Conservation (phyloP, 2,113 vertebrate species). For the Cranoglanis bouderius region DNA sequence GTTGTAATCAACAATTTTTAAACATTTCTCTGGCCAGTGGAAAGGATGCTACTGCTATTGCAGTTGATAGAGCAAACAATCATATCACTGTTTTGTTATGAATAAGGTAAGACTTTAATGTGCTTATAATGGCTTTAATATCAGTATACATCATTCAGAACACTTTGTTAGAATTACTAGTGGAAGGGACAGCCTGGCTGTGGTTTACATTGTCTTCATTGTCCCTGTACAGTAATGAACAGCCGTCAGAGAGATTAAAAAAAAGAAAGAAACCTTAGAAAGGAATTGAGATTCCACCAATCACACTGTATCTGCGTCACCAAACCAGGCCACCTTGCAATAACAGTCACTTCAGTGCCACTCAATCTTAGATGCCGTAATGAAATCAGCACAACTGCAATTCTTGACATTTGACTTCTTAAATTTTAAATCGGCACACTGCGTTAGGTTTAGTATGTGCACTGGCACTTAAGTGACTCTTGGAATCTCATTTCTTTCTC, state of each 20-base stretch:
- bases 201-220: not conserved
- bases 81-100: not conserved
- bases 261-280: not conserved
- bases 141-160: not conserved
- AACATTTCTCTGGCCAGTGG: not conserved
- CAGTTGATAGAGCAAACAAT: not conserved
- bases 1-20: not conserved
- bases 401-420: constrained; percentile 49
- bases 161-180: not conserved
- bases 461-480: constrained; percentile 40
- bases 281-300: not conserved
- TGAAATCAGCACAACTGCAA: constrained; percentile 30
- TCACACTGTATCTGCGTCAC: not conserved
- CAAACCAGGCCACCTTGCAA: not conserved
- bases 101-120: not conserved
- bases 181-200: not conserved
- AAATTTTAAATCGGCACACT: constrained; percentile 27
- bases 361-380: constrained; percentile 12
- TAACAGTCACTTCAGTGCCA: constrained; percentile 21
- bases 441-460: constrained; percentile 15
- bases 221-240: not conserved
- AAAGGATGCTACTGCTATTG: not conserved
- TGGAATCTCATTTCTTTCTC: constrained; percentile 49
- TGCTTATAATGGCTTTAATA: not conserved
- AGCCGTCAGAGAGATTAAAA: not conserved